phyloP scores from a whole-genome alignment of 1,140 invertebrate genomes.

The Hirudo medicinalis region DNA sequence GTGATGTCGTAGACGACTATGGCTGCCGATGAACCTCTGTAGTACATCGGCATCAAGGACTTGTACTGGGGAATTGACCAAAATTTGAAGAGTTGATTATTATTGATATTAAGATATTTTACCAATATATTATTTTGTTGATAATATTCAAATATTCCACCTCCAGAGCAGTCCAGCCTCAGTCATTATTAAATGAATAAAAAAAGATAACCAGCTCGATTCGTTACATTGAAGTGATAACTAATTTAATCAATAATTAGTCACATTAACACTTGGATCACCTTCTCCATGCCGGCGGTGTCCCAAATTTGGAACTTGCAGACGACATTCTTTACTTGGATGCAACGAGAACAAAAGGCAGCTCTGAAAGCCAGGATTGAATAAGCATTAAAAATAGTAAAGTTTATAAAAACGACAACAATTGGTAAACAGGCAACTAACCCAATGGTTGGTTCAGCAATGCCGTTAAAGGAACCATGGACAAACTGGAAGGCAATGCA shows the following conservation, averaged over 20 bases:
- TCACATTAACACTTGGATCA: background rate
- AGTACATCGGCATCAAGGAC: conserved; percentile 80
- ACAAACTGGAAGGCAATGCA: conserved; percentile 97
- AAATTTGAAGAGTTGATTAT: background rate
- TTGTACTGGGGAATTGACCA: conserved; percentile 51
- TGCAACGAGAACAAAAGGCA: conserved; percentile 37
- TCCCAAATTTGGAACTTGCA: conserved; percentile 52
- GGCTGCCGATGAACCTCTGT: conserved; percentile 77
- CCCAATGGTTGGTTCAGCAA: conserved; percentile 99
- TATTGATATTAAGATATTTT: background rate
- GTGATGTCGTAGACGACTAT: conserved; percentile 78
- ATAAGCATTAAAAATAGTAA: background rate
- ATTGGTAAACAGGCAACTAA: conserved; percentile 2
- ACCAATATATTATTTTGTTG: no score
- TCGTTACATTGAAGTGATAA: background rate
- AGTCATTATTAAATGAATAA: background rate
- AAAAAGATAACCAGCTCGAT: background rate
- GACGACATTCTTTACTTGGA: conserved; percentile 30
- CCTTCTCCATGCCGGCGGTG: conserved; percentile 61
- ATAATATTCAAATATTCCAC: background rate
- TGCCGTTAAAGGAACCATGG: conserved; percentile 99
- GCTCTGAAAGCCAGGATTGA: conserved; percentile 20
- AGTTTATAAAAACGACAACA: background rate
- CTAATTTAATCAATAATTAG: background rate
- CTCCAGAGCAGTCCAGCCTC: background rate